These are phyloP conservation scores for Mantis religiosa DNA, from an alignment of 2,888 invertebrate species.

Conservation along the genomic window DNA sequence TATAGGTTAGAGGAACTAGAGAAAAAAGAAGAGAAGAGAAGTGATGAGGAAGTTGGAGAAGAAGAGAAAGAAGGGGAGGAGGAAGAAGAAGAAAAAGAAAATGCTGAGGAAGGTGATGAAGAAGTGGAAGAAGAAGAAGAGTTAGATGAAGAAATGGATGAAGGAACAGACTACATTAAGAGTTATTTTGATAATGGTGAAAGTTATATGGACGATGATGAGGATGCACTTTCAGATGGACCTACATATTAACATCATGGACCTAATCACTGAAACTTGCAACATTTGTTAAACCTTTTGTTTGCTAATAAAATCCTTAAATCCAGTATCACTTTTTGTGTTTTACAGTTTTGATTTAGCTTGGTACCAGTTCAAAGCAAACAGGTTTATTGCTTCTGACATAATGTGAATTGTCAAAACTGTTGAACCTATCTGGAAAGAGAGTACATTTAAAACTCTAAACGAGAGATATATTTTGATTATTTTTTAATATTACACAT, in stretches of 20 bases:
- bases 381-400: too few relatives aligned
- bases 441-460: too few relatives aligned
- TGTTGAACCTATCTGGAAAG: too few relatives aligned
- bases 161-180: slow-evolving; percentile 82
- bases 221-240: slow-evolving; percentile 80
- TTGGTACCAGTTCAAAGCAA: too few relatives aligned
- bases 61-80: slow-evolving; percentile 46
- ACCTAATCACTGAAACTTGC: neutral
- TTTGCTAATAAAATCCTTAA: neutral
- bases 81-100: slow-evolving; percentile 53
- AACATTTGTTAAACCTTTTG: neutral
- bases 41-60: slow-evolving; percentile 48
- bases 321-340: neutral
- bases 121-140: slow-evolving; percentile 52
- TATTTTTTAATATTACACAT: too few relatives aligned
- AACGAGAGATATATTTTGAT: too few relatives aligned
- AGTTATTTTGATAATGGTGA: slow-evolving; percentile 88
- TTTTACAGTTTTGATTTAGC: too few relatives aligned
- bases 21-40: slow-evolving; percentile 50
- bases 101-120: slow-evolving; percentile 54
- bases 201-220: slow-evolving; percentile 74
- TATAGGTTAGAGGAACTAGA: slow-evolving; percentile 60
- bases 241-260: slow-evolving; percentile 60
- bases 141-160: slow-evolving; percentile 78
- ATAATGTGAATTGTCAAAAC: too few relatives aligned